Evolutionary conservation across 2,888 invertebrate species (phyloP), one percentile per base, ranked within the genome.

Genomic region (Sesia apiformis): DNA sequence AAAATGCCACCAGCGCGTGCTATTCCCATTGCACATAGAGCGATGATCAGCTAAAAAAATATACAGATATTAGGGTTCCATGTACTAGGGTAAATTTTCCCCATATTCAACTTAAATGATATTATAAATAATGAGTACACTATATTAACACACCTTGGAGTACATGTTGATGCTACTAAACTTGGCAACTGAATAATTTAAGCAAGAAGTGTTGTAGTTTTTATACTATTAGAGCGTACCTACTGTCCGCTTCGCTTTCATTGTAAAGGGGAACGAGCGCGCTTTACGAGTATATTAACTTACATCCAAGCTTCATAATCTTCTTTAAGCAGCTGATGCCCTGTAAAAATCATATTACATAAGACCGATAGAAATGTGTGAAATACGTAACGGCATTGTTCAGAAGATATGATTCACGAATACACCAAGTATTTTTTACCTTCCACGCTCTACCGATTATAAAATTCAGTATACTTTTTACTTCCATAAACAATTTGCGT

Each of bases 1-100:
- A 52, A 64, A 40, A 89, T 61, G 54, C 76, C 57, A 51, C 91
- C 91, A 57, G 90, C 90, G 63, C 76, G 79, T 60, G 81, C 84
- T 41, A 76, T 74, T 46, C 87, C 85, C 69, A 90, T 71, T 58
- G 77, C 63, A 57, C 87, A 74, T 63, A 76, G 81, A 56, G 90
- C 66, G 40, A 84, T 67, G 60, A 90, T 66, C 58, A 86, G 67
- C 84, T 57, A 53, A 3, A 57, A 43, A 40, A 42, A 51, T 4
- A 23, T 23, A 1, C 23, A 23, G 23, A 23, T 23, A 23, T 23
- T 23, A 23, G 23, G 23, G 1, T 23, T 23, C 23, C 23, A 23
- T 23, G 2, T 23, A 23, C 23, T 23, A 23, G 2, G 23, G 23
- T 23, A 1, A 23, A 23, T 23, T 23, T 23, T 23, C 23, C 23